phyloP scores from a whole-genome alignment of 2,113 vertebrate genomes.

The Sorex fumeus region DNA sequence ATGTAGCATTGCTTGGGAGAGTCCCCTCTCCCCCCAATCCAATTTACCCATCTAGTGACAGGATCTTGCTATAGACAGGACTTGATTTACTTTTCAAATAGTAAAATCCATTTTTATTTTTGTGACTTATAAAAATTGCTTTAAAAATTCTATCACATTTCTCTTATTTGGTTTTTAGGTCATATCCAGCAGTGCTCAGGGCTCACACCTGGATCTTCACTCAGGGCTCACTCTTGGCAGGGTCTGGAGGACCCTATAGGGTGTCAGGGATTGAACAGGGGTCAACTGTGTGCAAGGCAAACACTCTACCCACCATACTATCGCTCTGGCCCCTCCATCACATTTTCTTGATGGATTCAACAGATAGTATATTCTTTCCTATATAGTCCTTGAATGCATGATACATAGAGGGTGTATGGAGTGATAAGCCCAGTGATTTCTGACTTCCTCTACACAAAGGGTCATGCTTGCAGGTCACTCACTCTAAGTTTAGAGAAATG shows the following conservation, averaged over 20 bases:
- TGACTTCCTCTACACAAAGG: neutral
- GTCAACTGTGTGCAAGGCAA: too few relatives aligned
- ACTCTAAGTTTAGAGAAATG: neutral
- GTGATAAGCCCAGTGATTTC: neutral
- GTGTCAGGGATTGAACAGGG: too few relatives aligned
- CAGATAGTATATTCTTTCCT: neutral
- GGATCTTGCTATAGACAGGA: constrained; percentile 24
- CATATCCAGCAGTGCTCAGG: too few relatives aligned
- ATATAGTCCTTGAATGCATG: neutral
- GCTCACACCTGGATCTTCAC: too few relatives aligned
- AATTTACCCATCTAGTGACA: constrained; percentile 3
- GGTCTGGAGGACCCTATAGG: too few relatives aligned
- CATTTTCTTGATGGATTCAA: too few relatives aligned
- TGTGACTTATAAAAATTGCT: neutral
- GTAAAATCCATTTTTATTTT: constrained; percentile 75
- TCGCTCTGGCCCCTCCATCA: too few relatives aligned
- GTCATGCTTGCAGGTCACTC: neutral
- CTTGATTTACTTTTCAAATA: constrained; percentile 42
- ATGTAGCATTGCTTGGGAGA: too few relatives aligned
- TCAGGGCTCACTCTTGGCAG: too few relatives aligned
- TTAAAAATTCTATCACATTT: constrained; percentile 45
- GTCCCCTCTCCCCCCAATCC: too few relatives aligned
- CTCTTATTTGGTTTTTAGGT: constrained; percentile 45
- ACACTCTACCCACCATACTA: too few relatives aligned
- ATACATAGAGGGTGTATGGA: neutral